Conservation (phyloP, 2,113 vertebrate species). For the Eretmochelys imbricata region DNA sequence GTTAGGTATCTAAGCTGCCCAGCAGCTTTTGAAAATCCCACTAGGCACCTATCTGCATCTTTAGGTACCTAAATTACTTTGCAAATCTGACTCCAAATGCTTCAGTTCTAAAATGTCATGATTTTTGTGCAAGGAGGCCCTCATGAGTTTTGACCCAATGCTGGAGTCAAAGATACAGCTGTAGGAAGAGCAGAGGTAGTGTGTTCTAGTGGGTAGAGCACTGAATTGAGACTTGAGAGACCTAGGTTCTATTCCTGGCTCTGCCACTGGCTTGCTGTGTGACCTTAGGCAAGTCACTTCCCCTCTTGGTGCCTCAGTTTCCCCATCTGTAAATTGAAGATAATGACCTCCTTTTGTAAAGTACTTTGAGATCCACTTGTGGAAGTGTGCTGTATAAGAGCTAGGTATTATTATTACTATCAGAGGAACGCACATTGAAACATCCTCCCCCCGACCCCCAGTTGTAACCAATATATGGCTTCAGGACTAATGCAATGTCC, state of each 20-base stretch:
- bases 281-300: too few species aligned
- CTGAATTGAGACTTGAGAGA: not conserved
- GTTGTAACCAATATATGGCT: conserved; percentile 52
- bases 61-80: conserved; percentile 41
- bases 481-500: conserved; percentile 62
- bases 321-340: not conserved
- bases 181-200: conserved; percentile 7
- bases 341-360: not conserved
- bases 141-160: conserved; percentile 12
- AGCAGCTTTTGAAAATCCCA: not conserved
- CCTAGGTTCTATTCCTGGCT: not conserved
- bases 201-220: not conserved
- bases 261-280: not conserved
- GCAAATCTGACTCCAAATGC: not conserved
- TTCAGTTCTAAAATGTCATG: conserved; percentile 18
- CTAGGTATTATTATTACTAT: not conserved
- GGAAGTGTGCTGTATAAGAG: not conserved
- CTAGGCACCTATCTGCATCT: not conserved
- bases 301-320: not conserved
- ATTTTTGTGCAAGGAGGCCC: conserved; percentile 23
- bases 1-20: conserved; percentile 4
- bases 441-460: conserved; percentile 37
- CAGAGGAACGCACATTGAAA: not conserved
- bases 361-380: not conserved
- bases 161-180: not conserved